Conservation (phyloP, 2,113 vertebrate species). For the Oreotrochilus melanogaster region DNA sequence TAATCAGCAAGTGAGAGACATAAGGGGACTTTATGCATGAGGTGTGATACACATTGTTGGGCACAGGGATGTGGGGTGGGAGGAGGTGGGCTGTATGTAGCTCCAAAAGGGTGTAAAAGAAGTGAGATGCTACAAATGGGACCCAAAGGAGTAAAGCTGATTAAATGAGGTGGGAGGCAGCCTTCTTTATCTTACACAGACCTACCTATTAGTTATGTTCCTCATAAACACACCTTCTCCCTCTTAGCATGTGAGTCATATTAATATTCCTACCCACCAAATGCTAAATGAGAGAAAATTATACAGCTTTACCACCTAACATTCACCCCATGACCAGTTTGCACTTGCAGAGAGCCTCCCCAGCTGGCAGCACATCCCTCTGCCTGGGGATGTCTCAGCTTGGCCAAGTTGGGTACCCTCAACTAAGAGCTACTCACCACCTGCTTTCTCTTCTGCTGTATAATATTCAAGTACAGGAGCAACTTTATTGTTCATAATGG, state of each 20-base stretch:
- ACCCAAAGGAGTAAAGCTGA: neutral
- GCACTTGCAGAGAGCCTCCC: neutral
- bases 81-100: neutral
- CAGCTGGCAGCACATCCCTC: neutral
- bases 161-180: conserved; percentile 37
- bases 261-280: conserved; percentile 33
- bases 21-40: neutral
- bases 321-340: neutral
- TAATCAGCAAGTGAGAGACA: neutral
- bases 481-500: conserved; percentile 39
- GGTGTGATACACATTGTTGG: rapidly evolving
- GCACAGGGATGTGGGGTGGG: neutral
- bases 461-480: neutral
- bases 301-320: neutral
- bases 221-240: conserved; percentile 11
- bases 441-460: neutral
- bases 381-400: neutral
- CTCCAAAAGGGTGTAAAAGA: neutral
- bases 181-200: neutral
- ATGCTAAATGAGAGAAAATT: conserved; percentile 13
- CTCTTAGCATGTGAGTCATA: conserved; percentile 2
- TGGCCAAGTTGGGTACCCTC: neutral
- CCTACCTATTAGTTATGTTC: neutral
- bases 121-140: neutral
- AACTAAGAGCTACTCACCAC: neutral